phyloP scores from a whole-genome alignment of 92 coral and sea anemone species.

The Porites evermanni region DNA sequence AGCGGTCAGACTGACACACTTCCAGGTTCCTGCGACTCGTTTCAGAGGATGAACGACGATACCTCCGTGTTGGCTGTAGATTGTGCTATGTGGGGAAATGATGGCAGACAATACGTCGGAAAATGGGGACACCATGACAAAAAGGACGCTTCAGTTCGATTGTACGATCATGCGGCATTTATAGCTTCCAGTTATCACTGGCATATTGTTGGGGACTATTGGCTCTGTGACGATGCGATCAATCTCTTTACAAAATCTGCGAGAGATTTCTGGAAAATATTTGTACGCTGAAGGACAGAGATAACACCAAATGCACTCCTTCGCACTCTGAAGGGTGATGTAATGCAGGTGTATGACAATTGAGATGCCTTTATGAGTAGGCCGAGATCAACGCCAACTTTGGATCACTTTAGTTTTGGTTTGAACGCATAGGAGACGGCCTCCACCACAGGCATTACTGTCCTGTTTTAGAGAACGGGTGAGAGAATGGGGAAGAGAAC shows the following conservation, averaged over 20 bases:
- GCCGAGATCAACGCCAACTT: no score
- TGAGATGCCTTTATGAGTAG: no score
- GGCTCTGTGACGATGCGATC: constrained; percentile 46
- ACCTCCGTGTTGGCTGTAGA: constrained; percentile 10
- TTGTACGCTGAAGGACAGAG: constrained; percentile 27
- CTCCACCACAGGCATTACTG: no score
- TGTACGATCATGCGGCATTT: constrained; percentile 52
- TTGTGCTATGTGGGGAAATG: constrained; percentile 40
- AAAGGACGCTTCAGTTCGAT: not conserved
- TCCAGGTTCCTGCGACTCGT: constrained; percentile 31
- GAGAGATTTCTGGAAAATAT: constrained; percentile 54
- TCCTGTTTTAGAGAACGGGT: no score
- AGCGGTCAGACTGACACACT: constrained; percentile 15
- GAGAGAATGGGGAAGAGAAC: no score
- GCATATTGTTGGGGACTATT: not conserved
- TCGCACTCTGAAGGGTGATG: no score
- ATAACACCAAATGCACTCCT: no score
- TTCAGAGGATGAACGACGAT: constrained; percentile 14
- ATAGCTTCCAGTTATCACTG: constrained; percentile 26
- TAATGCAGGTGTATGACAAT: no score
- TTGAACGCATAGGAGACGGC: no score
- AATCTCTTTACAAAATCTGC: not conserved
- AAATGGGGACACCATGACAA: not conserved
- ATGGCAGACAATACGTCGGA: not conserved
- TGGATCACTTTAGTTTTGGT: no score